Conservation (phyloP, 2,888 invertebrate genomes). For the Zaprionus bogoriensis region DNA sequence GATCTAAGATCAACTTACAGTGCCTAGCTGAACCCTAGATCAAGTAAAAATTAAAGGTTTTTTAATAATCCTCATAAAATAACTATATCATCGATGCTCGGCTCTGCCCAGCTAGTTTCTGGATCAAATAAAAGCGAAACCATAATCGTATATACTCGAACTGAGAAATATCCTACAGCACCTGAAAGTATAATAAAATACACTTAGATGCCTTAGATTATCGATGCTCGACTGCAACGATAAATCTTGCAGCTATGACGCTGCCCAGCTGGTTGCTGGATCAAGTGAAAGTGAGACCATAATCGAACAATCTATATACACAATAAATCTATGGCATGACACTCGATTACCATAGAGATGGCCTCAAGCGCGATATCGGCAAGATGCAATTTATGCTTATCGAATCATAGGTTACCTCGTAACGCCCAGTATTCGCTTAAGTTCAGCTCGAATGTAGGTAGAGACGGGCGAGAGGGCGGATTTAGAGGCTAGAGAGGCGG, state of each 20-base stretch:
- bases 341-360: slow-evolving; percentile 36
- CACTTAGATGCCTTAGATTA: not conserved
- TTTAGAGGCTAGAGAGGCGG: not conserved
- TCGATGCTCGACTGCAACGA: not conserved
- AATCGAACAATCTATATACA: not conserved
- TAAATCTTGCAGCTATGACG: not conserved
- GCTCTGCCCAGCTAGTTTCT: too few relatives aligned
- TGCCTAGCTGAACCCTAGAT: too few relatives aligned
- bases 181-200: not conserved
- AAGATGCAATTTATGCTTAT: slow-evolving; percentile 67
- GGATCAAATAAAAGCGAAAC: too few relatives aligned
- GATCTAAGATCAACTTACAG: too few relatives aligned
- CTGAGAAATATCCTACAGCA: too few relatives aligned
- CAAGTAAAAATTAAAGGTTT: too few relatives aligned
- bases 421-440: too few relatives aligned
- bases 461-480: not conserved
- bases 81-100: too few relatives aligned
- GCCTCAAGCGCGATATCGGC: slow-evolving; percentile 43
- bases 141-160: too few relatives aligned
- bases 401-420: slow-evolving; percentile 5
- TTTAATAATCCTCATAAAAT: too few relatives aligned
- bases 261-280: not conserved
- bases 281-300: slow-evolving; percentile 42
- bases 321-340: slow-evolving; percentile 14
- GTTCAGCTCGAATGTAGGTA: slow-evolving; percentile 3